Conservation (phyloP, 2,888 invertebrate genomes). For the Slavum lentiscoides region DNA sequence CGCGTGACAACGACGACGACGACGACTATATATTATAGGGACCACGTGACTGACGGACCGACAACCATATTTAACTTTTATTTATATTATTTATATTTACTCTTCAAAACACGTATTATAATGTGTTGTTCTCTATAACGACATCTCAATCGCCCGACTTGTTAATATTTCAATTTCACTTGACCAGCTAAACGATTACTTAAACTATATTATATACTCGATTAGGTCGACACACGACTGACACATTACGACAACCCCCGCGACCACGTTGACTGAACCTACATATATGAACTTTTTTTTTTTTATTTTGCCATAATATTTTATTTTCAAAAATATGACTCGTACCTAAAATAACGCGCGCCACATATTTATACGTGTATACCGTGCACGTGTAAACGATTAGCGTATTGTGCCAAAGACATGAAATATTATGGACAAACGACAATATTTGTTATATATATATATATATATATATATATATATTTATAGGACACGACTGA, state of each 20-base stretch:
- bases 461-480: neutral
- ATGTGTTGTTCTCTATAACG: neutral
- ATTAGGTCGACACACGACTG: slow-evolving; percentile 9
- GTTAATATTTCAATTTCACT: slow-evolving; percentile 11
- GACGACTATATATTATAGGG: slow-evolving; percentile 1
- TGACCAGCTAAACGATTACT: no score
- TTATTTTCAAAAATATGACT: slow-evolving; percentile 5
- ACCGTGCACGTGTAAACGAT: neutral
- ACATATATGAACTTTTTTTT: neutral
- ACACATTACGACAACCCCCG: neutral
- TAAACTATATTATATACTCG: no score
- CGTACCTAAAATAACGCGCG: no score
- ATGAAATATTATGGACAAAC: neutral
- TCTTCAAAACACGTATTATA: no score
- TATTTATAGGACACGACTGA: slow-evolving; percentile 24
- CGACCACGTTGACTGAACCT: slow-evolving; percentile 31
- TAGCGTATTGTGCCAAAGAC: slow-evolving; percentile 39
- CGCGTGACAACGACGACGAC: neutral
- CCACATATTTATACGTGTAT: neutral
- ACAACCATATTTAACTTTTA: no score
- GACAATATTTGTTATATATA: no score
- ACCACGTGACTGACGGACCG: slow-evolving; percentile 6
- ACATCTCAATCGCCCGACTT: neutral
- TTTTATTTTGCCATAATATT: slow-evolving; percentile 6
- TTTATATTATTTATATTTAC: no score